A percentile compares a stretch with the other conserved stretches of the same genome.
phyloP scores from a whole-genome alignment of 2,797 vertebrate genomes.

The Rhinella marina region DNA sequence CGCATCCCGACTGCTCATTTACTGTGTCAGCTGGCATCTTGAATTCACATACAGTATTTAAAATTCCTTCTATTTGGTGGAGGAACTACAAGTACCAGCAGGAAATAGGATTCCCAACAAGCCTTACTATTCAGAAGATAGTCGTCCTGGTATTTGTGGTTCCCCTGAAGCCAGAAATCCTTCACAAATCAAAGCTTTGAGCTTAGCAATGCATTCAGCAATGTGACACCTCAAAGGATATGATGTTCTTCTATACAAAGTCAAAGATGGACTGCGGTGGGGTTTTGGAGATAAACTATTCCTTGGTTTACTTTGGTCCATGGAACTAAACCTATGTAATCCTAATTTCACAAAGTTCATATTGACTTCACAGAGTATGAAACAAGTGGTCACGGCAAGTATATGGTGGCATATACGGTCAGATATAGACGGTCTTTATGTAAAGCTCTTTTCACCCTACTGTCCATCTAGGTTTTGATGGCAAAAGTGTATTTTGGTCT shows the following conservation, averaged over 20 bases:
- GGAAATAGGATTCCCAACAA: not conserved
- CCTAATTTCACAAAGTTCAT: not conserved
- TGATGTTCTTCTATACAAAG: not conserved
- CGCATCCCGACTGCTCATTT: not conserved
- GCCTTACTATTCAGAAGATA: not conserved
- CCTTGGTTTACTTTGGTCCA: not conserved
- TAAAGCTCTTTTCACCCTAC: not conserved
- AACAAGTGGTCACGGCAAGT: not conserved
- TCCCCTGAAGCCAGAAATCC: not conserved
- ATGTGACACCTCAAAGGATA: not conserved
- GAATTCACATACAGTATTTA: constrained; percentile 27
- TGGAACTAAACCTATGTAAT: not conserved
- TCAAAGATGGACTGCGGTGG: not conserved
- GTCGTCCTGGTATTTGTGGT: not conserved
- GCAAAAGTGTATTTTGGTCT: not conserved
- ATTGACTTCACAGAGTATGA: too few species aligned
- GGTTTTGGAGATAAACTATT: not conserved
- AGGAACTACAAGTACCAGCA: not conserved
- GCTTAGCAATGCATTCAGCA: not conserved
- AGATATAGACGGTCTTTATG: not conserved
- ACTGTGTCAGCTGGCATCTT: not conserved
- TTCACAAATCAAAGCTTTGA: not conserved
- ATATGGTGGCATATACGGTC: not conserved
- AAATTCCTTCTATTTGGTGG: not conserved
- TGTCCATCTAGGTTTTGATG: not conserved